A percentile compares a stretch with the other conserved stretches of the same genome.
phyloP scores from a whole-genome alignment of 2,113 vertebrate species.

The Stictonetta naevosa region DNA sequence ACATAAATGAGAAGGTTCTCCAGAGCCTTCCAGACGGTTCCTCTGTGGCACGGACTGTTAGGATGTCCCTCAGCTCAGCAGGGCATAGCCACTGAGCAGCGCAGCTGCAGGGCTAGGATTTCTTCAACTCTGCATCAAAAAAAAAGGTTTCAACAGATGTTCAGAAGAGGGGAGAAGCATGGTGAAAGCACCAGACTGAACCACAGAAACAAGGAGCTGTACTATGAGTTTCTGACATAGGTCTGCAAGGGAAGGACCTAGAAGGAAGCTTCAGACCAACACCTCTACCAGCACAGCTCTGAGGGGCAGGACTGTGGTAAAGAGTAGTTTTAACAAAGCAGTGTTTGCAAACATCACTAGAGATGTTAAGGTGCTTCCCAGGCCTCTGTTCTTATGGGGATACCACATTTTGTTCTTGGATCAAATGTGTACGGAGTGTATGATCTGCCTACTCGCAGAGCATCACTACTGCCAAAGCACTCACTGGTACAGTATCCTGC shows the following conservation, averaged over 20 bases:
- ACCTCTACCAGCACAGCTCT: background rate
- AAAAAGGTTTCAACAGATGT: background rate
- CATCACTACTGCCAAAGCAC: background rate
- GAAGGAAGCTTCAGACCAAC: background rate
- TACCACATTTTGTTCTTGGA: background rate
- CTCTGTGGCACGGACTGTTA: background rate
- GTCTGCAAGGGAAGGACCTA: background rate
- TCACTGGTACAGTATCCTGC: background rate
- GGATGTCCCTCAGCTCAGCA: background rate
- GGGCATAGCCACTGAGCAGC: background rate
- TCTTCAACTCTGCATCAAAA: background rate
- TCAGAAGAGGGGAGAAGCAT: background rate
- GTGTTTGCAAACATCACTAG: background rate
- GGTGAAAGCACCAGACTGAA: background rate
- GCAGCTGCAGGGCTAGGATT: background rate
- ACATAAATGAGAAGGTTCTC: background rate
- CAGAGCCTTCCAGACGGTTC: background rate
- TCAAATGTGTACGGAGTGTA: background rate
- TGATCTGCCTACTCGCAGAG: background rate
- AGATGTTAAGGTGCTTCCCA: background rate
- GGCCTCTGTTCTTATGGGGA: background rate
- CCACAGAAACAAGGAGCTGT: background rate
- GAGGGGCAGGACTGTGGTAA: background rate
- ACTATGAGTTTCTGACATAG: background rate
- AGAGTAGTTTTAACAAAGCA: background rate